These are phyloP conservation scores for Hippocampus comes DNA, from an alignment of 2,113 vertebrate genomes.

Conservation along the genomic window DNA sequence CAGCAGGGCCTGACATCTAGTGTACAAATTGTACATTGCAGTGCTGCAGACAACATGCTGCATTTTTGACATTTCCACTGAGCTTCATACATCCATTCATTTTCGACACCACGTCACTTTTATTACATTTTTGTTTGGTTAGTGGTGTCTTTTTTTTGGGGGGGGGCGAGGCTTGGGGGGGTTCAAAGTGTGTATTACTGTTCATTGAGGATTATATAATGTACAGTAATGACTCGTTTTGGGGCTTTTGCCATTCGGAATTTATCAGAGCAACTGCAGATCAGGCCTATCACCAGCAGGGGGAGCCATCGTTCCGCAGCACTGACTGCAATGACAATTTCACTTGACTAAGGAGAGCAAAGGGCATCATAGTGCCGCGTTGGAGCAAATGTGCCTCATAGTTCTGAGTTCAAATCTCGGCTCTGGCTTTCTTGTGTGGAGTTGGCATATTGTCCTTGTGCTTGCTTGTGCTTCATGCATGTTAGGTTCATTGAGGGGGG, in stretches of 20 bases:
- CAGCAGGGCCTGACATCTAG: constrained; percentile 62
- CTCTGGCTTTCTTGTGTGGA: too few species aligned
- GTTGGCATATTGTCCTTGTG: too few species aligned
- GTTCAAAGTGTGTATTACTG: too few species aligned
- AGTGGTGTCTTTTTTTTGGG: too few species aligned
- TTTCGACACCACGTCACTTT: too few species aligned
- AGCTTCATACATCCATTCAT: too few species aligned
- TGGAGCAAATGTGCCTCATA: neutral
- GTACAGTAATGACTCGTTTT: too few species aligned
- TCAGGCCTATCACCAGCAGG: neutral
- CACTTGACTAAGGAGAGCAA: neutral
- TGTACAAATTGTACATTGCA: constrained; percentile 36
- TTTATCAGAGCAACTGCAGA: neutral
- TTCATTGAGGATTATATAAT: too few species aligned
- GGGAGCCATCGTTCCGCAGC: neutral
- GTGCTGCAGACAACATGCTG: neutral
- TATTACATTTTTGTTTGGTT: too few species aligned
- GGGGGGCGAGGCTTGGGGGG: too few species aligned
- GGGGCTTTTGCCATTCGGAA: neutral
- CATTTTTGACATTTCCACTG: too few species aligned
- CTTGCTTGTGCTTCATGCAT: too few species aligned
- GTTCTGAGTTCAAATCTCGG: neutral
- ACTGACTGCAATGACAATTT: neutral
- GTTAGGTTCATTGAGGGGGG: neutral
- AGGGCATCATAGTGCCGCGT: neutral